Evolutionary conservation across 2,888 invertebrate genomes (phyloP), one percentile per base, ranked within the genome.

Genomic region (Helobdella robusta): DNA sequence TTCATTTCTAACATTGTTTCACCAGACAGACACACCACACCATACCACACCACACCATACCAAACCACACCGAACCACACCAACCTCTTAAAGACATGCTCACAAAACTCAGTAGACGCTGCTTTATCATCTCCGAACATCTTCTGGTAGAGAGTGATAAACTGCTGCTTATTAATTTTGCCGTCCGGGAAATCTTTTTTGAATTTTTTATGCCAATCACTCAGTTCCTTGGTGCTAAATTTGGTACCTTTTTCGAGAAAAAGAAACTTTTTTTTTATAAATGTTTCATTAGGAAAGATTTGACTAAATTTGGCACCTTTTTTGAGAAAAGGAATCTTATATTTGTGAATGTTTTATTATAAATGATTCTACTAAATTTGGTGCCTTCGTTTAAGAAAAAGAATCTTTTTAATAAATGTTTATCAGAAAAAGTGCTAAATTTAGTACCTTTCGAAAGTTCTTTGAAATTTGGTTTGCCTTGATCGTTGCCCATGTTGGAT

Each of bases 101-200:
- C 63, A 20, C 63, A 35, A 30, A 63, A 63, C 6, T 63, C 63
- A 3, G 40, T 48, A 4, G 63, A 48, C 15, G 48, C 56, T 8
- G 30, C 59, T 25, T 36, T 44, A 36, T 66, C 67, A 11, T 44
- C 44, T 2, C 36, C 34, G 28, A 67, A 67, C 65, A 67, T 35
- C 40, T 52, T 44, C 30, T 36, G 40, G 58, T 67, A 67, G 67
- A 67, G 68, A 35, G 28, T 35, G 25, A 61, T 23, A 58, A 67
- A 67, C 35, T 54, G 59, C 3, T 32, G 23, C 34, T 56, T 36
- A 11, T 8, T 67, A 1, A 67, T 67, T 28, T 48, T 59, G 30
- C 67, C 67, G 0, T 67, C 67, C 0, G 67, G 67, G 46, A 61
- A 67, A 44, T 67, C 67, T 32, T 52, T 34, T 28, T 65, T 65